These are phyloP conservation scores for Acyrthosiphon pisum DNA, from an alignment of 1,140 invertebrate species.

Conservation along the genomic window DNA sequence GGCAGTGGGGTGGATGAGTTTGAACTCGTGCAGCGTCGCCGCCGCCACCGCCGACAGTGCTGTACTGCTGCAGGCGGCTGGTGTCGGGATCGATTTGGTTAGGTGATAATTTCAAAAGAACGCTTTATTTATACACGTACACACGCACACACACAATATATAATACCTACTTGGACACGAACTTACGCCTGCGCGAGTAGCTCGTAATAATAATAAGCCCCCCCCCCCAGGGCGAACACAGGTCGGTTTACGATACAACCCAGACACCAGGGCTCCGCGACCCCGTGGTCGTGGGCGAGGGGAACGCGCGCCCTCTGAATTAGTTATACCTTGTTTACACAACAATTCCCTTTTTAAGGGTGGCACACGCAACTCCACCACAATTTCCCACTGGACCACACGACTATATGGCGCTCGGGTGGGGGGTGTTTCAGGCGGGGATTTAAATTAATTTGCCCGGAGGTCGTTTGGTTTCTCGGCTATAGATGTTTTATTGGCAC, in stretches of 20 bases:
- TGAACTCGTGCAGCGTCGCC: background rate
- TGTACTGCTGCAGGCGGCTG: no score
- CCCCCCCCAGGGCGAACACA: background rate
- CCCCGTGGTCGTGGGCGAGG: background rate
- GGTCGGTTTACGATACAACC: background rate
- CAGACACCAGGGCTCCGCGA: background rate
- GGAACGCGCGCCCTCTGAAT: constrained; percentile 34
- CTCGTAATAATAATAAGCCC: background rate
- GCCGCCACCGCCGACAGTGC: no score
- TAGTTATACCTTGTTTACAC: constrained; percentile 54
- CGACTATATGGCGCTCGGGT: background rate
- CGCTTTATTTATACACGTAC: background rate
- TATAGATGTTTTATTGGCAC: constrained; percentile 49
- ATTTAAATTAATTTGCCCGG: constrained; percentile 56
- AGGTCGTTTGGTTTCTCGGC: constrained; percentile 53
- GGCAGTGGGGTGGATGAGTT: background rate
- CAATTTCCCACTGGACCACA: constrained; percentile 39
- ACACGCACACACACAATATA: no score
- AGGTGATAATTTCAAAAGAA: constrained; percentile 41
- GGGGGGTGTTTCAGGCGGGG: background rate
- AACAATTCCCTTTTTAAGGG: constrained; percentile 52
- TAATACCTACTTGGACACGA: background rate
- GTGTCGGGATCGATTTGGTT: background rate
- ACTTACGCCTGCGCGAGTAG: background rate
- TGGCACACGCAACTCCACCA: background rate